Conservation (phyloP, 1,140 invertebrate species). For the Melitaea cinxia region DNA sequence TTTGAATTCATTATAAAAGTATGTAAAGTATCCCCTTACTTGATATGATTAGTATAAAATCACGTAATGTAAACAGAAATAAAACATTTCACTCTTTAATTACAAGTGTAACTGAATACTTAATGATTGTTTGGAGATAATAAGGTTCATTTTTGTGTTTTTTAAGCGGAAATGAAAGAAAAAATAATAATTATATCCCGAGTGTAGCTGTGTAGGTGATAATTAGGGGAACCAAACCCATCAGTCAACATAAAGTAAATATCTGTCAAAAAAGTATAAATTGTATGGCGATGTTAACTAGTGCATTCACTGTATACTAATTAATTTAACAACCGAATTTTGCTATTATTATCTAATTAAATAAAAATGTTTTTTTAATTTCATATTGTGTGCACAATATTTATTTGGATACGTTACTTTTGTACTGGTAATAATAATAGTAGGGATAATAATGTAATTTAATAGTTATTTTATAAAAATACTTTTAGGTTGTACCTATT, state of each 20-base stretch:
- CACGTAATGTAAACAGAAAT: constrained; percentile 30
- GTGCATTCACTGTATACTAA: not conserved
- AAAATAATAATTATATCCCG: constrained; percentile 64
- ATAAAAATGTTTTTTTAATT: too few relatives aligned
- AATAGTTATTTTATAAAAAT: too few relatives aligned
- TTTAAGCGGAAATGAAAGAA: constrained; percentile 65
- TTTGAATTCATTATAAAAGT: constrained; percentile 35
- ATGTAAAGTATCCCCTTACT: constrained; percentile 21
- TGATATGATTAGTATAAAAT: constrained; percentile 37
- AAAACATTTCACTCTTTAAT: constrained; percentile 54
- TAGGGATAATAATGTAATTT: too few relatives aligned
- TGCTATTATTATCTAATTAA: not conserved
- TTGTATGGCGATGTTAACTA: not conserved
- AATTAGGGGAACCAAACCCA: constrained; percentile 40
- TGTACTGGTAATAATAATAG: too few relatives aligned
- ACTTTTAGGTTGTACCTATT: too few relatives aligned
- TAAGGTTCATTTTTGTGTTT: constrained; percentile 28
- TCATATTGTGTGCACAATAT: too few relatives aligned
- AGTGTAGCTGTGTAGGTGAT: constrained; percentile 54
- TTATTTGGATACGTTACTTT: too few relatives aligned
- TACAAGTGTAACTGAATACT: constrained; percentile 49
- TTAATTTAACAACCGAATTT: not conserved
- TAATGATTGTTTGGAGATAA: constrained; percentile 35
- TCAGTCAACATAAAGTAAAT: constrained; percentile 3
- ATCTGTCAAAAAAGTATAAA: not conserved